phyloP scores from a whole-genome alignment of 2,113 vertebrate species.

The Pseudorectes ferrugineus region DNA sequence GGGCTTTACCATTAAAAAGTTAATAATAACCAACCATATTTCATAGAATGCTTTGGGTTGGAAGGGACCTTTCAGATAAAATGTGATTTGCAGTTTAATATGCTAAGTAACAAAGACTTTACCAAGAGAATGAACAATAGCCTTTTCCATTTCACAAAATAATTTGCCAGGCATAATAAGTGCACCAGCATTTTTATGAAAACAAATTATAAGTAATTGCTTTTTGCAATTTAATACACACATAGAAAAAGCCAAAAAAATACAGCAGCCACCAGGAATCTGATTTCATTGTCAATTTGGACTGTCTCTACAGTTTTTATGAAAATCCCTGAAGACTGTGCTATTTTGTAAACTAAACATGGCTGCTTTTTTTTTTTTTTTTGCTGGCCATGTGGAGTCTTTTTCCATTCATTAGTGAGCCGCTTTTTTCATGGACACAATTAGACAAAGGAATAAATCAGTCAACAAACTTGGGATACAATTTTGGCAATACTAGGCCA shows the following conservation, averaged over 20 bases:
- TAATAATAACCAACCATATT: constrained; percentile 43
- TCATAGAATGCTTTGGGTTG: background rate
- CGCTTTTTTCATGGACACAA: background rate
- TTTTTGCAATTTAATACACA: constrained; percentile 44
- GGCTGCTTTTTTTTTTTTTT: background rate
- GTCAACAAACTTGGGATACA: constrained; percentile 32
- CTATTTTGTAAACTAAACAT: constrained; percentile 52
- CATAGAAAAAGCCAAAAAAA: constrained; percentile 27
- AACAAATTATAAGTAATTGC: constrained; percentile 57
- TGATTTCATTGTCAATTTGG: constrained; percentile 57
- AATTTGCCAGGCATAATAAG: constrained; percentile 36
- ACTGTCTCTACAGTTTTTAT: constrained; percentile 38
- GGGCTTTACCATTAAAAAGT: constrained; percentile 1
- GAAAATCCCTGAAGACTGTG: constrained; percentile 45
- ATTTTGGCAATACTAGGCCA: background rate
- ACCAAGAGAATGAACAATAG: constrained; percentile 52
- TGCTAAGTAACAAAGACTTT: constrained; percentile 36
- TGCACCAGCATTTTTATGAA: constrained; percentile 3
- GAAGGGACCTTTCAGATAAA: background rate
- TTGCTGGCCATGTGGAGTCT: constrained; percentile 13
- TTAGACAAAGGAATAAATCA: constrained; percentile 64
- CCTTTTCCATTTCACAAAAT: constrained; percentile 36
- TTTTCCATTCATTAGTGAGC: constrained; percentile 60
- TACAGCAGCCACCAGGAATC: constrained; percentile 30
- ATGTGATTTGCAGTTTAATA: constrained; percentile 48